phyloP scores from a whole-genome alignment of 2,888 invertebrate genomes.

The Diachrysia chrysitis region DNA sequence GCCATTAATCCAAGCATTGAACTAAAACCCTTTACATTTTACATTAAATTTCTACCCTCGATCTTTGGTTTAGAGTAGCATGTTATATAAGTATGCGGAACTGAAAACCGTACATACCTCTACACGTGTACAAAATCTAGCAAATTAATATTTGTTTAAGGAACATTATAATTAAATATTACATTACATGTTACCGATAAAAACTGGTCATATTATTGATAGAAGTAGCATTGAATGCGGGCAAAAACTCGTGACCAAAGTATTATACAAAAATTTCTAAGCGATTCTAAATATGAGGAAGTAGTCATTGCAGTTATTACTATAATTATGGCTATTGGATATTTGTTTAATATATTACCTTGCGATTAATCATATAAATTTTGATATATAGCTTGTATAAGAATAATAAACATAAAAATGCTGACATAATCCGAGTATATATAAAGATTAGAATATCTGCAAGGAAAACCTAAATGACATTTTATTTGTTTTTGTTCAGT shows the following conservation, averaged over 20 bases:
- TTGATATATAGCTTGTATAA: not conserved
- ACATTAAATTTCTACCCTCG: too few relatives aligned
- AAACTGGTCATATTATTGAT: constrained; percentile 37
- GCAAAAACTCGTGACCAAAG: constrained; percentile 51
- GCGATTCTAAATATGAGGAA: constrained; percentile 49
- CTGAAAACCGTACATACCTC: not conserved
- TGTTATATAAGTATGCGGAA: constrained; percentile 8
- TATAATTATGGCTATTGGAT: constrained; percentile 19
- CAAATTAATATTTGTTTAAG: constrained; percentile 17
- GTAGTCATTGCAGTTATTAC: constrained; percentile 34
- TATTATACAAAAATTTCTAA: constrained; percentile 38
- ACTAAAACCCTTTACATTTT: too few relatives aligned
- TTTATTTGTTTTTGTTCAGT: too few relatives aligned
- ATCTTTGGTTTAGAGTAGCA: not conserved
- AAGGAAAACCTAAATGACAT: too few relatives aligned
- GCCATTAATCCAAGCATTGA: too few relatives aligned
- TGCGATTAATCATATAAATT: not conserved
- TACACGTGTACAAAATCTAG: constrained; percentile 13
- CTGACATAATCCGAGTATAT: too few relatives aligned
- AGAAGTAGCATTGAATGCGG: constrained; percentile 39
- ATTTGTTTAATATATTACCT: constrained; percentile 16
- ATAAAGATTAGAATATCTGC: too few relatives aligned
- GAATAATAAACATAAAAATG: too few relatives aligned
- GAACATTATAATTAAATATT: constrained; percentile 15
- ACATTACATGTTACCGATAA: constrained; percentile 35